A percentile compares a stretch with the other conserved stretches of the same genome.
phyloP scores from a whole-genome alignment of 1,140 invertebrate genomes.

The Scaptodrosophila lebanonensis region DNA sequence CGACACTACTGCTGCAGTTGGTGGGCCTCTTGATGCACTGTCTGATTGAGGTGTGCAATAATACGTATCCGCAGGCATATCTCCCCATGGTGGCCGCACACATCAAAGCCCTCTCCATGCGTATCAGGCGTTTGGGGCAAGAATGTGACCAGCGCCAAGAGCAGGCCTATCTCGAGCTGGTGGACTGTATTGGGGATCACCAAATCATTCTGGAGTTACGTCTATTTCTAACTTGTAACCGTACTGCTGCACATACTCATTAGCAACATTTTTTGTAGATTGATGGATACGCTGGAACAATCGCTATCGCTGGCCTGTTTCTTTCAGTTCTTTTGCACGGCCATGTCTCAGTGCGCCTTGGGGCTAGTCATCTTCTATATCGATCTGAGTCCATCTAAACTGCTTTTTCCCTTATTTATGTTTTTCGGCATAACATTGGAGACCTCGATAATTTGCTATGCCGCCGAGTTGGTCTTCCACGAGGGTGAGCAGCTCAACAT shows the following conservation, averaged over 20 bases:
- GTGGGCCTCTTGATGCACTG: neutral
- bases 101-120: constrained; percentile 38
- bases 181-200: constrained; percentile 49
- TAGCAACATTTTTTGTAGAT: constrained; percentile 4
- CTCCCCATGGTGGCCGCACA: constrained; percentile 52
- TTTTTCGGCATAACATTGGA: constrained; percentile 32
- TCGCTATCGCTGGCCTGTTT: constrained; percentile 41
- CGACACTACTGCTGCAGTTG: constrained; percentile 10
- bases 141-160: neutral
- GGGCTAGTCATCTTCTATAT: constrained; percentile 37
- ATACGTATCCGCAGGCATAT: constrained; percentile 54
- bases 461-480: constrained; percentile 34
- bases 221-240: neutral
- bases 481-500: constrained; percentile 26
- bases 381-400: constrained; percentile 9
- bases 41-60: constrained; percentile 5
- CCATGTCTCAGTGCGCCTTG: constrained; percentile 31
- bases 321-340: constrained; percentile 52
- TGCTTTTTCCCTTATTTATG: constrained; percentile 19
- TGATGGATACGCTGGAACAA: constrained; percentile 16
- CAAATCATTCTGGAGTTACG: constrained; percentile 22
- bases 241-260: too few species aligned
- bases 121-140: constrained; percentile 31
- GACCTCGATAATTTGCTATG: constrained; percentile 50
- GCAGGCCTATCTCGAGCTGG: neutral